Base-by-base conservation (phyloP, 2,888 invertebrate genomes). In the Tetragnatha montana region DNA sequence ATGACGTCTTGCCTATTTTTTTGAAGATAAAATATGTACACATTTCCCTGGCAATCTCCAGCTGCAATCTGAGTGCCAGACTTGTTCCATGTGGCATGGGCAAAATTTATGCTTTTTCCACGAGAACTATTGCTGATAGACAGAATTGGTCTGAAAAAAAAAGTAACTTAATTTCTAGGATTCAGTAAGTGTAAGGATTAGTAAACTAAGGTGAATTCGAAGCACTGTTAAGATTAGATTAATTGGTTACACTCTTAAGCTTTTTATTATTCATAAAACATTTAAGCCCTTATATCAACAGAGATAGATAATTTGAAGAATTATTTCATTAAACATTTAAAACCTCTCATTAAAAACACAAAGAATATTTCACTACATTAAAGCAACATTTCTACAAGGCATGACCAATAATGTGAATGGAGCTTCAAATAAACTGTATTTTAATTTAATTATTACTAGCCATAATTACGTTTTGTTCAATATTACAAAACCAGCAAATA, bases 81-180 rank as follows among this genome's bases (percentile, higher is more conserved):
- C 71, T 76, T 81, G 68, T 85, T 78, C 89, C 89, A 89, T 71
- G 85, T 60, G 19, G 85, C 89, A 49, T 81, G 89, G 10, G 81
- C 85, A 73, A 89, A 81, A 35, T 60, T 85, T 6, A 89, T 50
- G 1, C 81, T 21, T 81, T 89, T 89, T 6, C 76, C 19, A n/a
- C 22, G 76, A 73, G 47, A 81, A 10, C 71, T 81, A 47, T 85
- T 89, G 17, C 21, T 49, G 21, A 89, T 76, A 6, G 85, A 85
- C 14, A 85, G 81, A 47, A 85, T 81, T 6, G 89, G 89, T 8
- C 89, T 89, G 80, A 21, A 85, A 85, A 51, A 78, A 76, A 8
- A 83, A 35, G 35, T 14, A n/a, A n/a, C n/a, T n/a, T n/a, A n/a
- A n/a, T n/a, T n/a, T n/a, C n/a, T n/a, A n/a, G n/a, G n/a, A n/a